Conservation (phyloP, 2,888 invertebrate species). For the Spialia ferax region DNA sequence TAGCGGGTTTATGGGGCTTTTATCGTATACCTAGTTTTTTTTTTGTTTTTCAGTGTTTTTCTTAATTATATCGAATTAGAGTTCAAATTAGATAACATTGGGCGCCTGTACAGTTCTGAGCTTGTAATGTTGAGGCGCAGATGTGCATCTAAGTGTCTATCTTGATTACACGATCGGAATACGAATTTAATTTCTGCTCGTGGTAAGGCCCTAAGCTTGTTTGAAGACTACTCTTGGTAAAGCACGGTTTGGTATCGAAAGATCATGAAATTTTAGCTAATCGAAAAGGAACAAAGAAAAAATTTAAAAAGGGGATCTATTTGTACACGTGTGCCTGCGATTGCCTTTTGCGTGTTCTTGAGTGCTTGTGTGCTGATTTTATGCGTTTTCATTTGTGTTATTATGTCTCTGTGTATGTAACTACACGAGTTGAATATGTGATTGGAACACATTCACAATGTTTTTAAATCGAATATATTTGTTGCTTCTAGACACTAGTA, state of each 20-base stretch:
- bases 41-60: too few species aligned
- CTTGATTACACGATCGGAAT: constrained; percentile 76
- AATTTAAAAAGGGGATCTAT: too few species aligned
- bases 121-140: constrained; percentile 61
- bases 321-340: too few species aligned
- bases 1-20: constrained; percentile 25
- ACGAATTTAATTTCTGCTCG: constrained; percentile 70
- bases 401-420: too few species aligned
- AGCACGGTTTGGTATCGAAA: constrained; percentile 23
- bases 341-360: too few species aligned
- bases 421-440: too few species aligned
- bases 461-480: too few species aligned
- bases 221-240: constrained; percentile 40
- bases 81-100: constrained; percentile 47
- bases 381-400: too few species aligned
- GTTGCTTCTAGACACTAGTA: too few species aligned
- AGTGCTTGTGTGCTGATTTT: too few species aligned
- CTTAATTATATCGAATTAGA: constrained; percentile 45
- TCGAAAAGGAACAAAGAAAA: not conserved
- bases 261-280: not conserved
- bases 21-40: not conserved
- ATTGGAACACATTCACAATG: too few species aligned
- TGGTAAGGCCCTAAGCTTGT: constrained; percentile 41
- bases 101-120: not conserved
- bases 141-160: constrained; percentile 77